Conservation (phyloP, 2,888 invertebrate species). For the Cephus nigrinus region DNA sequence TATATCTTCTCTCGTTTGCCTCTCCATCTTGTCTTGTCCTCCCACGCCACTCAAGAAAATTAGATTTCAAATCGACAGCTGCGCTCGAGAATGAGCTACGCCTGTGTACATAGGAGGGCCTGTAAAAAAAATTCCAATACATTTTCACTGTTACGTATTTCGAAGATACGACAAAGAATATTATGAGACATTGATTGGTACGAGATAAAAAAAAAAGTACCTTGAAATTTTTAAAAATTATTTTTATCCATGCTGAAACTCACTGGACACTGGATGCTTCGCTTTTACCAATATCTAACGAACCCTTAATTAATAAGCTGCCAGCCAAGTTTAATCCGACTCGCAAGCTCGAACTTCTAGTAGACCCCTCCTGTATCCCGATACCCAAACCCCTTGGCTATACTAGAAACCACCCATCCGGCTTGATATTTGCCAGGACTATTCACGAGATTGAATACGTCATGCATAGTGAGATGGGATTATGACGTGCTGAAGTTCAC, state of each 20-base stretch:
- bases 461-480: not conserved
- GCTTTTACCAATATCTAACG: constrained; percentile 31
- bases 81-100: constrained; percentile 17
- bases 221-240: not conserved
- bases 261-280: constrained; percentile 17
- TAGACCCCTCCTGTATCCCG: constrained; percentile 8
- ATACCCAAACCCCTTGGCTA: constrained; percentile 11
- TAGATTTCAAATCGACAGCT: constrained; percentile 52
- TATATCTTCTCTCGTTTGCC: constrained; percentile 22
- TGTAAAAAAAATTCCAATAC: too few relatives aligned
- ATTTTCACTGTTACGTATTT: too few relatives aligned
- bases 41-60: constrained; percentile 54
- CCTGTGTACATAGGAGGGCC: not conserved
- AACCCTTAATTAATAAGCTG: constrained; percentile 50
- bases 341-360: constrained; percentile 33
- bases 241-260: not conserved
- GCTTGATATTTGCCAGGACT: constrained; percentile 24
- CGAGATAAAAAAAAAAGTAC: constrained; percentile 1
- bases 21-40: constrained; percentile 38
- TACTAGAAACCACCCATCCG: constrained; percentile 11
- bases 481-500: not conserved
- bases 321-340: constrained; percentile 40
- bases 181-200: not conserved
- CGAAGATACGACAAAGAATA: too few relatives aligned
- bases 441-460: constrained; percentile 20